A percentile compares a stretch with the other conserved stretches of the same genome.
Evolutionary conservation across 1,140 invertebrate species (phyloP).

Genomic region (Aphelenchoides besseyi): DNA sequence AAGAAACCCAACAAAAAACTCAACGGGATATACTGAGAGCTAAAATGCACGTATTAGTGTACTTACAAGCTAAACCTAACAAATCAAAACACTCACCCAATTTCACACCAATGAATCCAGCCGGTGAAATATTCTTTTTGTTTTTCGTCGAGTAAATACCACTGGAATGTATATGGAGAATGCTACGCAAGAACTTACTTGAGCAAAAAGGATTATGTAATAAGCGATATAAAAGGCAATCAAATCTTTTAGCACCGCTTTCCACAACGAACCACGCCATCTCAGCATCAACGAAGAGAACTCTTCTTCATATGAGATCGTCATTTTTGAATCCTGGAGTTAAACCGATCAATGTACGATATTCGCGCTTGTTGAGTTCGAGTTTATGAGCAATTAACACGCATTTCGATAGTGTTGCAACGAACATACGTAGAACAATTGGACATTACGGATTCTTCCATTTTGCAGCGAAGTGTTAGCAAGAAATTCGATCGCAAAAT

Average conservation of each 20-base stretch:
- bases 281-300: slow-evolving; percentile 60
- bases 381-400: no score
- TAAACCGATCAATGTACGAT: background rate
- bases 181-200: slow-evolving; percentile 37
- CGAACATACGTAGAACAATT: background rate
- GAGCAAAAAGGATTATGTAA: slow-evolving; percentile 61
- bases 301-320: slow-evolving; percentile 37
- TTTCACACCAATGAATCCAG: slow-evolving; percentile 61
- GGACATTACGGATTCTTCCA: background rate
- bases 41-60: slow-evolving; percentile 42
- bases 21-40: slow-evolving; percentile 61
- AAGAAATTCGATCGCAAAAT: no score
- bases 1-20: slow-evolving; percentile 63
- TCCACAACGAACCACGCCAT: slow-evolving; percentile 61
- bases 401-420: no score
- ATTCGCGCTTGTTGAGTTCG: no score
- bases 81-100: slow-evolving; percentile 11
- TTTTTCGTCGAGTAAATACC: slow-evolving; percentile 61
- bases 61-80: slow-evolving; percentile 13
- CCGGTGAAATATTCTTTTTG: slow-evolving; percentile 63
- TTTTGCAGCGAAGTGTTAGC: no score
- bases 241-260: slow-evolving; percentile 61
- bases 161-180: slow-evolving; percentile 39
- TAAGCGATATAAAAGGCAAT: slow-evolving; percentile 62
- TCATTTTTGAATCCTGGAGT: background rate